These are phyloP conservation scores for Amia ocellicauda DNA, from an alignment of 2,113 vertebrate genomes.

Conservation along the genomic window DNA sequence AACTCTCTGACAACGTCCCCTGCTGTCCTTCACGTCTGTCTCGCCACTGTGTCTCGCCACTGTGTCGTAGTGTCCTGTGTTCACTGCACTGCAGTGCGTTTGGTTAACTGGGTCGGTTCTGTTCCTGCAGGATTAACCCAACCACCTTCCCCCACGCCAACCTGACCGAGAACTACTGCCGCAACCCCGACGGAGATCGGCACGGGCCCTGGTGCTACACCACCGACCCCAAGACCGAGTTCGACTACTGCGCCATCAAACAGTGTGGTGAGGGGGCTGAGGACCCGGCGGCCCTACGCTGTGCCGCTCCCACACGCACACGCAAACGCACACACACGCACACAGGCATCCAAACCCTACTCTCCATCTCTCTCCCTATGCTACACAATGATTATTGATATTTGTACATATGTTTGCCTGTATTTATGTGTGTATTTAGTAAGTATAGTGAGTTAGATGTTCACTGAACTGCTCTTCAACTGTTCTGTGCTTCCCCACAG, in stretches of 20 bases:
- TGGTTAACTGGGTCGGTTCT: no score
- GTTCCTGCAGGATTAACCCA: constrained; percentile 68
- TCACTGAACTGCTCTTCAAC: constrained; percentile 26
- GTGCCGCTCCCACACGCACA: no score
- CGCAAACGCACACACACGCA: no score
- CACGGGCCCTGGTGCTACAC: constrained; percentile 97
- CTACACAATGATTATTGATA: no score
- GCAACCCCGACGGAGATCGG: constrained; percentile 86
- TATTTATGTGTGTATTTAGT: neutral
- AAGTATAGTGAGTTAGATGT: no score
- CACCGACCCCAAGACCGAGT: constrained; percentile 80
- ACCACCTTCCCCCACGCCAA: constrained; percentile 68
- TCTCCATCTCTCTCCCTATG: neutral
- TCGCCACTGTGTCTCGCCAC: no score
- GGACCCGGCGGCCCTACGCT: no score
- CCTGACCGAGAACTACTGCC: constrained; percentile 86
- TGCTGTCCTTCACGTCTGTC: no score
- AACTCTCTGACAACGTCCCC: no score
- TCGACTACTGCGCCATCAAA: constrained; percentile 92
- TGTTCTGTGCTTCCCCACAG: constrained; percentile 46
- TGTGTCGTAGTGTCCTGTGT: no score
- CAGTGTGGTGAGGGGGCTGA: constrained; percentile 69
- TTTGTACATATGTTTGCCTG: neutral
- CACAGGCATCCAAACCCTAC: neutral
- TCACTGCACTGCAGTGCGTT: no score